These are phyloP conservation scores for Epinotia nisella DNA, from an alignment of 2,888 invertebrate species.

Conservation along the genomic window DNA sequence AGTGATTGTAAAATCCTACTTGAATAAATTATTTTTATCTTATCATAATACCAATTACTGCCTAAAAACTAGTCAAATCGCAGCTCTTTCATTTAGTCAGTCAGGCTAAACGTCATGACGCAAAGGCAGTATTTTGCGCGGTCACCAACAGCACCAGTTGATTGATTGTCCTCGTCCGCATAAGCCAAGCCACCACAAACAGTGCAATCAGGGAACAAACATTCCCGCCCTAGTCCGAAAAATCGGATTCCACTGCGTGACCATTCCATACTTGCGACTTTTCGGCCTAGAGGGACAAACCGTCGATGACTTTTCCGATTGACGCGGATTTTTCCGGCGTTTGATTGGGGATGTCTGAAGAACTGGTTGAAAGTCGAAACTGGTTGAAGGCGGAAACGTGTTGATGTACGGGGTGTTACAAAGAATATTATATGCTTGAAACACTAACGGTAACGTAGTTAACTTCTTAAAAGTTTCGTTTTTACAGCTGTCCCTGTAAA, in stretches of 20 bases:
- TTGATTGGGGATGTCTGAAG: background rate
- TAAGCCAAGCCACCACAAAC: slow-evolving; percentile 4
- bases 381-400: background rate
- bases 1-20: too few relatives aligned
- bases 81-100: background rate
- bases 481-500: too few relatives aligned
- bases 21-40: too few relatives aligned
- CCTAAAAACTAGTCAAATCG: too few relatives aligned
- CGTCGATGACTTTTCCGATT: background rate
- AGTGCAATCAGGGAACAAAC: background rate
- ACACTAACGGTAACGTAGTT: too few relatives aligned
- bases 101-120: background rate
- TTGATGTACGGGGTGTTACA: background rate
- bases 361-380: background rate
- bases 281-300: background rate
- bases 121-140: background rate
- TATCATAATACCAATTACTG: too few relatives aligned
- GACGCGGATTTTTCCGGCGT: slow-evolving; percentile 4
- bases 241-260: background rate
- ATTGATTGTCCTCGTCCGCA: background rate
- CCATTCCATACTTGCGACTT: background rate
- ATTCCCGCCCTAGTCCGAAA: slow-evolving; percentile 2
- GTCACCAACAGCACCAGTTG: slow-evolving; percentile 1
- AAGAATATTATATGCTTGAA: too few relatives aligned
- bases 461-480: too few relatives aligned